Conservation (phyloP, 1,140 invertebrate species). For the Drosophila oshimai region DNA sequence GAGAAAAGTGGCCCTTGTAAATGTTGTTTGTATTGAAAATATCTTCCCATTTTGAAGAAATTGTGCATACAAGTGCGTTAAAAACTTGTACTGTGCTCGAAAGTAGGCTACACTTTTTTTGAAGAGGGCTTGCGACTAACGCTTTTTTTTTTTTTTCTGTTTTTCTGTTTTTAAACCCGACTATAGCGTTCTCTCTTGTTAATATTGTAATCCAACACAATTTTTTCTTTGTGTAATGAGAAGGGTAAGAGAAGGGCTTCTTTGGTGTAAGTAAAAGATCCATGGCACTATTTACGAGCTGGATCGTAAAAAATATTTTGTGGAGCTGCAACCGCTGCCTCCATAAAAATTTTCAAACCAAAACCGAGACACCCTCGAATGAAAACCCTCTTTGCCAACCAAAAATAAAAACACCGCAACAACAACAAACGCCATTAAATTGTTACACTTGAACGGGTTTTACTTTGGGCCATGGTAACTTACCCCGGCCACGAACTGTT, state of each 20-base stretch:
- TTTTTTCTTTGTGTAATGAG: background rate
- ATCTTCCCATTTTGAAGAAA: too few species aligned
- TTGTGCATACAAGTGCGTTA: too few species aligned
- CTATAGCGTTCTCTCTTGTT: too few species aligned
- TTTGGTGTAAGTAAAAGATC: constrained; percentile 14
- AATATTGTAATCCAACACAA: background rate
- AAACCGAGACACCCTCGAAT: background rate
- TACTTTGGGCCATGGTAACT: constrained; percentile 73
- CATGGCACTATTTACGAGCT: constrained; percentile 40
- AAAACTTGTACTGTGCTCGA: too few species aligned
- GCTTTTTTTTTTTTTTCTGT: too few species aligned
- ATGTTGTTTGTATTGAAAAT: too few species aligned
- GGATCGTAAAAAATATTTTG: constrained; percentile 39
- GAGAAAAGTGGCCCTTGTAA: too few species aligned
- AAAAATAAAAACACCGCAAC: constrained; percentile 5
- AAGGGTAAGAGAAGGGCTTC: background rate
- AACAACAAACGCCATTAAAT: constrained; percentile 78
- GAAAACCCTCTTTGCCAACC: background rate
- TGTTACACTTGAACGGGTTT: constrained; percentile 81
- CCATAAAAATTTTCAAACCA: constrained; percentile 12
- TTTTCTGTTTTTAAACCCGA: too few species aligned
- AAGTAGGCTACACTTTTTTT: too few species aligned
- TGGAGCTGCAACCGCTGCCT: constrained; percentile 37
- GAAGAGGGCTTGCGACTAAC: too few species aligned
- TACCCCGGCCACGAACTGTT: constrained; percentile 38